Conservation (phyloP, 2,888 invertebrate genomes). For the Harpalus rubripes region DNA sequence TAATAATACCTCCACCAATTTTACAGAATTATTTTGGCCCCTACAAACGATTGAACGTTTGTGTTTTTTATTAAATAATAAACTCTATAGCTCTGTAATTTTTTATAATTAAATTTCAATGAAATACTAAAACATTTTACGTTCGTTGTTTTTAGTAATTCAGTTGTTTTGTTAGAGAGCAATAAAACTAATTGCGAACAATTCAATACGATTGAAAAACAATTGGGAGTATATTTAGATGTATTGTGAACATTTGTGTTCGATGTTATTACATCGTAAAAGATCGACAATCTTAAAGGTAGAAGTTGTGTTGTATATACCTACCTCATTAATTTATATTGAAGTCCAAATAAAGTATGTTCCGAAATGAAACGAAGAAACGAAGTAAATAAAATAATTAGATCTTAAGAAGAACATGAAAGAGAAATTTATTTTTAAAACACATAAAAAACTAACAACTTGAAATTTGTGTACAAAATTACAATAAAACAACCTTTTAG, state of each 20-base stretch:
- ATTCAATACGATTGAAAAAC: neutral
- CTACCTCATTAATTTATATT: slow-evolving; percentile 7
- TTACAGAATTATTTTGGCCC: neutral
- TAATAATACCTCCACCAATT: neutral
- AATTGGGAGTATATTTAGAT: slow-evolving; percentile 6
- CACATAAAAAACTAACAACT: no score
- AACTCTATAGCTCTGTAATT: neutral
- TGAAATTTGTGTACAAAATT: no score
- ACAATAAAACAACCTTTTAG: no score
- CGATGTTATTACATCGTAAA: slow-evolving; percentile 2
- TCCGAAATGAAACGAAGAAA: neutral
- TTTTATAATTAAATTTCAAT: neutral
- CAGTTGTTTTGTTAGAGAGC: neutral
- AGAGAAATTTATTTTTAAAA: neutral
- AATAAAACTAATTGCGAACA: neutral
- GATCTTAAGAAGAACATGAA: no score
- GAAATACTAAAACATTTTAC: neutral
- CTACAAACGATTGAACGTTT: neutral
- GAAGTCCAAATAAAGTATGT: neutral
- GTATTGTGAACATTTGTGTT: neutral
- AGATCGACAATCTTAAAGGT: neutral
- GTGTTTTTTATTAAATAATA: neutral
- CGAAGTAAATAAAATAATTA: neutral
- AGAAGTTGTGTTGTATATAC: neutral
- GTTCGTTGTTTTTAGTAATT: neutral